phyloP scores from a whole-genome alignment of 2,113 vertebrate genomes.

The Oplegnathus fasciatus region DNA sequence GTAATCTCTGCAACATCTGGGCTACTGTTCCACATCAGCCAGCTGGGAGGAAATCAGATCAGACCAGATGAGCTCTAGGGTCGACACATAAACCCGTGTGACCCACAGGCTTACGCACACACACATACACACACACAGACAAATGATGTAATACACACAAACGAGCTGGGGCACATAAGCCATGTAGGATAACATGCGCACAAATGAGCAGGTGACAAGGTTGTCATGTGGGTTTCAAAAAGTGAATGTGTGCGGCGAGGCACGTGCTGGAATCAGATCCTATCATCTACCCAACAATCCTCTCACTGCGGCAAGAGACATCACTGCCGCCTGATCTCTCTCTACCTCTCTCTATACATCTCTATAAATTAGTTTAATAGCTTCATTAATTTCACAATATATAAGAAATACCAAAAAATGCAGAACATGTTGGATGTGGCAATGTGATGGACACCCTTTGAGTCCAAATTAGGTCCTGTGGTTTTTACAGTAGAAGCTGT shows the following conservation, averaged over 20 bases:
- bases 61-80: constrained; percentile 67
- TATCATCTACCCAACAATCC: constrained; percentile 15
- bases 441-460: background rate
- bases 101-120: constrained; percentile 20
- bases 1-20: constrained; percentile 78
- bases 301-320: constrained; percentile 10
- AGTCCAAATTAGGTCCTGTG: background rate
- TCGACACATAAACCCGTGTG: constrained; percentile 39
- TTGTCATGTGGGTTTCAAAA: constrained; percentile 28
- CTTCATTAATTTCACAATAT: background rate
- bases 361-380: background rate
- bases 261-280: constrained; percentile 26
- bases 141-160: constrained; percentile 16
- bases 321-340: background rate
- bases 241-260: constrained; percentile 14
- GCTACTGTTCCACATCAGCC: constrained; percentile 72
- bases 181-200: constrained; percentile 3
- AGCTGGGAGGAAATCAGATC: constrained; percentile 71
- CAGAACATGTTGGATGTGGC: background rate
- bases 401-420: background rate
- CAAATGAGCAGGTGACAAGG: constrained; percentile 19
- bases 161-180: constrained; percentile 12
- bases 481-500: background rate
- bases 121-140: constrained; percentile 6
- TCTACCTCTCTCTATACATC: background rate